Base-by-base conservation (phyloP, 2,888 invertebrate genomes). In the Polia nebulosa region DNA sequence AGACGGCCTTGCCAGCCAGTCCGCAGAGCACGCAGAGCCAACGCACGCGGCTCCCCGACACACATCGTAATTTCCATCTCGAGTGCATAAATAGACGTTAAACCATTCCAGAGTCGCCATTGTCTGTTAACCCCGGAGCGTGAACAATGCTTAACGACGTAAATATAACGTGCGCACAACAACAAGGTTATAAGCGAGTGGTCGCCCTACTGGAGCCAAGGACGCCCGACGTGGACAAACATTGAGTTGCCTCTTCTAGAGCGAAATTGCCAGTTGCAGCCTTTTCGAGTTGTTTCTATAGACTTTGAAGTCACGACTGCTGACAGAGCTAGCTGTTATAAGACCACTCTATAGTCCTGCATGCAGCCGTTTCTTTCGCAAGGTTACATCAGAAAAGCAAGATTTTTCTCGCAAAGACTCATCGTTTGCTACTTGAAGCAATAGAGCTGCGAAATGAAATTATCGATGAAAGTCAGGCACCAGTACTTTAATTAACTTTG, bases 141-240 rank as follows among this genome's bases (percentile, higher is more conserved):
- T 75, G 76, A 75, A 76, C 68, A 68, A 75, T 72, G 67, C 79
- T 61, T 61, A 62, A 44, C 60, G 74, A 74, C 66, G 57, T 58
- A 55, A 55, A 55, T 61, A 62, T 68, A 76, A 67, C 67, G 58
- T 45, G 67, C 27, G 44, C 51, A 47, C 25, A n/a, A 51, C 41
- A 62, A 59, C 75, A 68, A 76, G 68, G 75, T 63, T 69, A 44
- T 34, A 55, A 29, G 56, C 58, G 15, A 41, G 49, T 27, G 51
- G 60, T 39, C 45, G 44, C 41, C 56, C 68, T 62, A 47, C 25
- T 25, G 41, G 25, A 58, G 58, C 49, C 58, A 79, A 79, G 80
- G 80, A 59, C 58, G 34, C 9, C 17, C 20, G 11, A 32, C n/a
- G 58, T 27, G 25, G 15, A 41, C 27, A 41, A 70, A 41, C 20